Evolutionary conservation across 1,140 invertebrate species (phyloP).

Genomic region (Nymphalis io): DNA sequence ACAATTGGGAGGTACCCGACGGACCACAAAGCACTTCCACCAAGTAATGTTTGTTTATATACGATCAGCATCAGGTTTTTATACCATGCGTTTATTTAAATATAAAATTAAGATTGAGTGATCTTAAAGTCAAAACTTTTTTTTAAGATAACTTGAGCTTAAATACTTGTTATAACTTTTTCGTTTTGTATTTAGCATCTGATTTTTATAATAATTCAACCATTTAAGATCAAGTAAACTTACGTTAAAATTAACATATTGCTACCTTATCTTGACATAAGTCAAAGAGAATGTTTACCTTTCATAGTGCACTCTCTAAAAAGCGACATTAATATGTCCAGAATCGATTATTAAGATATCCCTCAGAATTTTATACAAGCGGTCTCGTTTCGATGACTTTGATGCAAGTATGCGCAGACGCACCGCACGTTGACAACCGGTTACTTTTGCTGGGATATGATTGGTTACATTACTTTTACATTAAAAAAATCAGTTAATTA

Average conservation of each 20-base stretch:
- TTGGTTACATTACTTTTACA: constrained; percentile 32
- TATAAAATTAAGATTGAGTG: too few species aligned
- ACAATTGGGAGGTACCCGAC: too few species aligned
- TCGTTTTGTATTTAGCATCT: too few species aligned
- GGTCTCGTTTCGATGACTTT: constrained; percentile 18
- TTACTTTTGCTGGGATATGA: constrained; percentile 6
- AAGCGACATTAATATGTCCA: not conserved
- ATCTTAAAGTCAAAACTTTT: too few species aligned
- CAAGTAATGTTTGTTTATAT: too few species aligned
- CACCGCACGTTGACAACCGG: constrained; percentile 30
- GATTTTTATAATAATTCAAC: too few species aligned
- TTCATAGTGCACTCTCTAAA: not conserved
- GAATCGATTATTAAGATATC: constrained; percentile 10
- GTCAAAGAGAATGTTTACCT: not conserved
- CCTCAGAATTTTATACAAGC: constrained; percentile 1
- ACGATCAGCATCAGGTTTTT: too few species aligned
- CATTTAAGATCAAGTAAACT: too few species aligned
- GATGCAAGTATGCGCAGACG: constrained; percentile 21
- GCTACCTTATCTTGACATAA: not conserved
- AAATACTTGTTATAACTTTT: too few species aligned
- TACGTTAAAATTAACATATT: not conserved
- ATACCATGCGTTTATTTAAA: too few species aligned
- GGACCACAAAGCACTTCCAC: too few species aligned
- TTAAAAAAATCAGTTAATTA: constrained; percentile 3
- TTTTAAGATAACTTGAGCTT: too few species aligned